Evolutionary conservation across 2,888 invertebrate genomes (phyloP).

Genomic region (Chesias legatella): DNA sequence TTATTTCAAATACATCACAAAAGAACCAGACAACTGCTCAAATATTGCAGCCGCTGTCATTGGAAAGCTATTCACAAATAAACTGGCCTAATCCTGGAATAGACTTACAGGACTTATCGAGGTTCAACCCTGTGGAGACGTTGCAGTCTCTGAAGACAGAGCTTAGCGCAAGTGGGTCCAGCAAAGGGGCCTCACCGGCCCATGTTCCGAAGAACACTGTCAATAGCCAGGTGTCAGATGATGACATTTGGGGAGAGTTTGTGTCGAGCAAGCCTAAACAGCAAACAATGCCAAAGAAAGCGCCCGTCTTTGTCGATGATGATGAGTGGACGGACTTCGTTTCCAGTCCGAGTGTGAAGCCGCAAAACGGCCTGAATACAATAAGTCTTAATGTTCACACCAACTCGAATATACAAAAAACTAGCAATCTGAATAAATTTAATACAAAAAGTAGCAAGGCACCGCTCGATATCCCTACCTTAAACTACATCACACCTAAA

Average conservation of each 20-base stretch:
- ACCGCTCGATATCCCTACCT: constrained; percentile 62
- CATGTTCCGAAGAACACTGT: constrained; percentile 43
- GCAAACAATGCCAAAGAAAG: constrained; percentile 44
- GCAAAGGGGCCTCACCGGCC: constrained; percentile 58
- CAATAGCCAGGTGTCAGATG: constrained; percentile 56
- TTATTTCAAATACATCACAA: constrained; percentile 35
- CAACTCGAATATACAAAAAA: constrained; percentile 62
- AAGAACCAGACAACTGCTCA: constrained; percentile 57
- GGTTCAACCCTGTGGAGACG: constrained; percentile 74
- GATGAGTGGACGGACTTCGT: constrained; percentile 78
- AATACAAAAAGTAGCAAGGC: constrained; percentile 50
- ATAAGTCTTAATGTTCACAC: constrained; percentile 73
- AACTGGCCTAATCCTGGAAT: constrained; percentile 84
- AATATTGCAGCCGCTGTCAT: constrained; percentile 70
- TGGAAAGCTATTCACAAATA: constrained; percentile 78
- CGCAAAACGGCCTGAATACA: constrained; percentile 69
- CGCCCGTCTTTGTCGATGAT: constrained; percentile 53
- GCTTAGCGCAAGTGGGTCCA: constrained; percentile 47
- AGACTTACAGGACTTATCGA: constrained; percentile 70
- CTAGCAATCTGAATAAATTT: constrained; percentile 43
- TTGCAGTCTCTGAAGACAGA: constrained; percentile 68
- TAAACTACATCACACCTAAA: constrained; percentile 74
- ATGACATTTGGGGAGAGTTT: constrained; percentile 83
- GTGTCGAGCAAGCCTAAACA: constrained; percentile 74
- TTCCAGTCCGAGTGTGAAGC: constrained; percentile 65